phyloP scores from a whole-genome alignment of 2,797 vertebrate species.

The Thunnus albacares region DNA sequence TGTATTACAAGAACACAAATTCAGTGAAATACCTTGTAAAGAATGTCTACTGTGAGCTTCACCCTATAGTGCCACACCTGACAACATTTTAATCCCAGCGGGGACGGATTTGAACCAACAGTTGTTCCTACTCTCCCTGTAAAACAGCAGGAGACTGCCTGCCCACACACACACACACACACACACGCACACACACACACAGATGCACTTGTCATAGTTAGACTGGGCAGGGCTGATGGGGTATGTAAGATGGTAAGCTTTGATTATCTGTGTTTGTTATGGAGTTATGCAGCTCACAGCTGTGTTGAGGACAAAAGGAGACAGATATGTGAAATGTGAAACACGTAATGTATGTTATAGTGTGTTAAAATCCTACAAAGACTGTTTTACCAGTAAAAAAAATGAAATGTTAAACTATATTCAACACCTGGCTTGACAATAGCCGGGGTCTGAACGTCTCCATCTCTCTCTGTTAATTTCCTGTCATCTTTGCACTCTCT shows the following conservation, averaged over 20 bases:
- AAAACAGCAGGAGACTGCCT: constrained; percentile 13
- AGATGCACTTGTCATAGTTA: constrained; percentile 28
- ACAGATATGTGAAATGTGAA: not conserved
- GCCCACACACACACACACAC: not conserved
- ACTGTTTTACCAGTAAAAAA: too few relatives aligned
- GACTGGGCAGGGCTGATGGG: constrained; percentile 44
- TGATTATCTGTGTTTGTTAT: constrained; percentile 29
- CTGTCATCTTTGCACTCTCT: too few relatives aligned
- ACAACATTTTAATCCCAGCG: constrained; percentile 5
- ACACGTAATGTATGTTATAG: too few relatives aligned
- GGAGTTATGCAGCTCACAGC: constrained; percentile 43
- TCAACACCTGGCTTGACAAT: too few relatives aligned
- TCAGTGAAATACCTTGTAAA: not conserved
- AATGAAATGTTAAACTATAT: too few relatives aligned
- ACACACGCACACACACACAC: not conserved
- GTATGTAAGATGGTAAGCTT: constrained; percentile 26
- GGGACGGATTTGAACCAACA: constrained; percentile 19
- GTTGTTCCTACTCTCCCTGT: constrained; percentile 40
- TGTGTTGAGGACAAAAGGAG: constrained; percentile 29
- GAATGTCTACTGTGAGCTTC: constrained; percentile 2
- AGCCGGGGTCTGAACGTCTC: too few relatives aligned
- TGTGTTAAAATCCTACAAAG: too few relatives aligned
- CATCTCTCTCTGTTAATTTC: too few relatives aligned
- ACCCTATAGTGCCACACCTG: constrained; percentile 6
- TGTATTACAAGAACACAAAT: not conserved